These are phyloP conservation scores for Netelia fuscicornis DNA, from an alignment of 2,888 invertebrate genomes.

Conservation along the genomic window DNA sequence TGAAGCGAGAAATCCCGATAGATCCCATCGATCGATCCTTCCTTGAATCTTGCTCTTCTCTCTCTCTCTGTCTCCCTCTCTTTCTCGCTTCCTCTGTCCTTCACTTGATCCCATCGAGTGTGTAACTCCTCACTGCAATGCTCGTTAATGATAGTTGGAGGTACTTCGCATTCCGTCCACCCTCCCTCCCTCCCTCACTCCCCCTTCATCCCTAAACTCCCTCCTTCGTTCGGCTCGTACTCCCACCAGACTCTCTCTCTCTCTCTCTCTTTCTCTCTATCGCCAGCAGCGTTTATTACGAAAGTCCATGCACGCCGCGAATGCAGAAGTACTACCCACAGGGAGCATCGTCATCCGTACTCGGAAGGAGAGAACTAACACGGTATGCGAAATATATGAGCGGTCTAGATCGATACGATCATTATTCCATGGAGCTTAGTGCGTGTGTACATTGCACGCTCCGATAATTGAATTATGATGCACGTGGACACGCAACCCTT, in stretches of 20 bases:
- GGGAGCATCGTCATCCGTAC: conserved; percentile 22
- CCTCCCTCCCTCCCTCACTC: conserved; percentile 3
- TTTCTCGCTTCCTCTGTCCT: conserved; percentile 9
- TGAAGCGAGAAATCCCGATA: conserved; percentile 32
- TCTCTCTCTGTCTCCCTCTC: conserved; percentile 10
- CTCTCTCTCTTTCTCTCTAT: conserved; percentile 21
- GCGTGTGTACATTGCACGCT: conserved; percentile 67
- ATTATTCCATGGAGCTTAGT: conserved; percentile 67
- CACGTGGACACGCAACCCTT: conserved; percentile 64
- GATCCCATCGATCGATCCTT: conserved; percentile 35
- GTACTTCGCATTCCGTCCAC: conserved; percentile 5
- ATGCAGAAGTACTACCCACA: conserved; percentile 51
- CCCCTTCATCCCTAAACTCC: conserved; percentile 1
- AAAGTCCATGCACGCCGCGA: conserved; percentile 32
- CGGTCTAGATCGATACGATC: conserved; percentile 62
- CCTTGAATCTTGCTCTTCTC: conserved; percentile 20
- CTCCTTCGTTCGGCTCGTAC: conserved; percentile 1
- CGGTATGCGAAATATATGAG: conserved; percentile 1
- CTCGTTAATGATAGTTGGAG: conserved; percentile 28
- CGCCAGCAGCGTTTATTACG: conserved; percentile 37
- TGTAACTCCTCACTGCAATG: conserved; percentile 3
- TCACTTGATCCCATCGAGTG: conserved; percentile 17
- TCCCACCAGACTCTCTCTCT: neutral
- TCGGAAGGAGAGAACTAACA: neutral
- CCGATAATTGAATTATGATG: conserved; percentile 69